A percentile compares a stretch with the other conserved stretches of the same genome.
Evolutionary conservation across 2,888 invertebrate species (phyloP).

Genomic region (Ectemnius continuus): DNA sequence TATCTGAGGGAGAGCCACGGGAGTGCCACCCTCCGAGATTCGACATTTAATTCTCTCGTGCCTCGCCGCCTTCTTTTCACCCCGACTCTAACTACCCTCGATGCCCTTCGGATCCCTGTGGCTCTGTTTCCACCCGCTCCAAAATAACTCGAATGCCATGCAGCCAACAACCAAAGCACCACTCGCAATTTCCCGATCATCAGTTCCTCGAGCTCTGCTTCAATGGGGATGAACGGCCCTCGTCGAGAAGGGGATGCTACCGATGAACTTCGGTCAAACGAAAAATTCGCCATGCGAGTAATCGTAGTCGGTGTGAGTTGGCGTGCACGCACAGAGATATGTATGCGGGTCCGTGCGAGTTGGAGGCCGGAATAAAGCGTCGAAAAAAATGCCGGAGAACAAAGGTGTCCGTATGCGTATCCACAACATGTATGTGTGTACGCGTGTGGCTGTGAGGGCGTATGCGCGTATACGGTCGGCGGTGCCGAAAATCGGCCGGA

Average conservation of each 20-base stretch:
- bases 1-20: slow-evolving; percentile 50
- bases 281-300: slow-evolving; percentile 1
- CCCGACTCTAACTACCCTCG: slow-evolving; percentile 42
- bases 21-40: slow-evolving; percentile 45
- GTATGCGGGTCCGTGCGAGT: slow-evolving; percentile 7
- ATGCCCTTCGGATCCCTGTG: slow-evolving; percentile 1
- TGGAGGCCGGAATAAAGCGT: slow-evolving; percentile 22
- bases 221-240: not conserved
- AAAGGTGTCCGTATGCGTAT: slow-evolving; percentile 44
- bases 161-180: too few relatives aligned
- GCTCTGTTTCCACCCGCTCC: too few relatives aligned
- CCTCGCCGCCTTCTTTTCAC: slow-evolving; percentile 57
- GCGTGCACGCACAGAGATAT: slow-evolving; percentile 14
- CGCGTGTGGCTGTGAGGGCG: not conserved
- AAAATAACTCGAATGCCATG: slow-evolving; percentile 23
- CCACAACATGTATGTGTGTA: too few relatives aligned
- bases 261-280: not conserved
- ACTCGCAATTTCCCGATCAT: too few relatives aligned
- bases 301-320: slow-evolving; percentile 3
- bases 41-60: slow-evolving; percentile 65
- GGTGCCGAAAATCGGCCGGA: slow-evolving; percentile 63
- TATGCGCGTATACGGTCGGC: slow-evolving; percentile 46
- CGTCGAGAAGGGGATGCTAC: not conserved
- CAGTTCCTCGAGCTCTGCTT: not conserved
- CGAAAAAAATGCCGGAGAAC: slow-evolving; percentile 45